phyloP scores from a whole-genome alignment of 2,113 vertebrate species.

The Thryonomys swinderianus region DNA sequence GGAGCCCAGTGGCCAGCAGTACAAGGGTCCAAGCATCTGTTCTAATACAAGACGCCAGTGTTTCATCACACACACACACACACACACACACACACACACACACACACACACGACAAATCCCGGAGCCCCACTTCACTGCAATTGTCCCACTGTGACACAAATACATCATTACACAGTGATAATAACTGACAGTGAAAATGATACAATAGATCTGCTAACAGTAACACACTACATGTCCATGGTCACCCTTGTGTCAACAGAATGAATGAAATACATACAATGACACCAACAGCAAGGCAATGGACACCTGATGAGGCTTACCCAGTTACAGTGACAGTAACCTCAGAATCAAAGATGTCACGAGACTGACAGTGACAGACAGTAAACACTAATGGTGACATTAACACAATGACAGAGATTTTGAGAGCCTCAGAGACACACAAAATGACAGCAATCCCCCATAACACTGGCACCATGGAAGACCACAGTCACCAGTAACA shows the following conservation, averaged over 20 bases:
- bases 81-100: not conserved
- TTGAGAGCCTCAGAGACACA: not conserved
- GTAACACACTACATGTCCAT: not conserved
- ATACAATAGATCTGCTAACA: not conserved
- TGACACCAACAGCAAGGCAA: not conserved
- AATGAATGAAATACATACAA: slow-evolving; percentile 9
- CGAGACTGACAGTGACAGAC: not conserved
- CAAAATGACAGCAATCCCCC: not conserved
- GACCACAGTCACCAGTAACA: slow-evolving; percentile 11
- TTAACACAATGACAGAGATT: not conserved
- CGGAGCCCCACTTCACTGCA: not conserved
- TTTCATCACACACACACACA: not conserved
- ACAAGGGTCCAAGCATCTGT: not conserved
- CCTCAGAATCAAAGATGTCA: slow-evolving; percentile 19
- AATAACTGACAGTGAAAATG: not conserved
- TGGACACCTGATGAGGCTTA: slow-evolving; percentile 36
- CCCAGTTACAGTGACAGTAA: not conserved
- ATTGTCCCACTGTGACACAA: not conserved
- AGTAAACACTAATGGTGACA: not conserved
- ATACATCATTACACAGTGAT: slow-evolving; percentile 5
- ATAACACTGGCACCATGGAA: not conserved
- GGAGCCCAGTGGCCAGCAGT: not conserved
- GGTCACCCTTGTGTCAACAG: not conserved
- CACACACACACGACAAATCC: slow-evolving; percentile 9
- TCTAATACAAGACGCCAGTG: not conserved